Evolutionary conservation across 2,888 invertebrate species (phyloP).

Genomic region (Pogonocherus hispidulus): DNA sequence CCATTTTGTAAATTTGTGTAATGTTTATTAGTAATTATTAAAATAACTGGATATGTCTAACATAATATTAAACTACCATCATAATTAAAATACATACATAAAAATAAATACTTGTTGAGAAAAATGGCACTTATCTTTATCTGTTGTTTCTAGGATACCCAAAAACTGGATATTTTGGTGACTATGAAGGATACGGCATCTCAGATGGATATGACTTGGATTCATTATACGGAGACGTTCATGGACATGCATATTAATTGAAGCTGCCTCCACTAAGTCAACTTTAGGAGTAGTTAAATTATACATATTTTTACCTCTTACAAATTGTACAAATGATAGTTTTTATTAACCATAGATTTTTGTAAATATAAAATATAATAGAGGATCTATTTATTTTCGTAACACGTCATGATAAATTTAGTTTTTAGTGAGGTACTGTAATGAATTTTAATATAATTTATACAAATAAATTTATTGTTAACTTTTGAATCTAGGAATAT

Average conservation of each 20-base stretch:
- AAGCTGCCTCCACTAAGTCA: constrained; percentile 35
- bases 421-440: no score
- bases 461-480: no score
- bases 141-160: constrained; percentile 40
- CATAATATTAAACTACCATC: no score
- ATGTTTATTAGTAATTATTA: no score
- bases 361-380: constrained; percentile 10
- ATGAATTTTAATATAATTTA: no score
- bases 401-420: no score
- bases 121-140: no score
- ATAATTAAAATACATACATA: no score
- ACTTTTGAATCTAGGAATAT: no score
- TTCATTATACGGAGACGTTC: constrained; percentile 53
- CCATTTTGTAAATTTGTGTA: no score
- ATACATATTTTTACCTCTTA: constrained; percentile 12
- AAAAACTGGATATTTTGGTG: constrained; percentile 54
- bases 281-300: constrained; percentile 29
- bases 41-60: no score
- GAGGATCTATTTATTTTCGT: background rate
- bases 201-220: constrained; percentile 57
- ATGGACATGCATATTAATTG: constrained; percentile 48
- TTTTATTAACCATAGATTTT: background rate
- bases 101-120: no score
- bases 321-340: constrained; percentile 21
- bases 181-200: constrained; percentile 56